phyloP scores from a whole-genome alignment of 92 coral and sea anemone genomes.

The Siderastrea radians region DNA sequence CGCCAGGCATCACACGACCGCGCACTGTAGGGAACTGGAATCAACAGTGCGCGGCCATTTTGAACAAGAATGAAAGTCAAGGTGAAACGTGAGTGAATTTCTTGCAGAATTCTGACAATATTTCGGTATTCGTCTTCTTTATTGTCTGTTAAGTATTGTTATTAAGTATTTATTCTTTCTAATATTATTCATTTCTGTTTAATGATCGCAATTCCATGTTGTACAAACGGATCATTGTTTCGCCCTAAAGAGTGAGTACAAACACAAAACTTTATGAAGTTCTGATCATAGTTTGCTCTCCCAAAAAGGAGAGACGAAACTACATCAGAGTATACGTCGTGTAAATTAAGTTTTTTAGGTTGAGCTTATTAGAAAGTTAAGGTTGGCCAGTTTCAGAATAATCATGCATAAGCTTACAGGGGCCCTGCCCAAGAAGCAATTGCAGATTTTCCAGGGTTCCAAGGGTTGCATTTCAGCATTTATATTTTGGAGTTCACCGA shows the following conservation, averaged over 20 bases:
- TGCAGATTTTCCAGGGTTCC: no score
- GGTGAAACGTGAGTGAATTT: constrained; percentile 65
- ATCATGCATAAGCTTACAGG: no score
- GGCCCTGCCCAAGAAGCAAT: no score
- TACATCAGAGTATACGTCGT: no score
- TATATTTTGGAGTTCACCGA: no score
- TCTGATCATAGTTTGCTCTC: no score
- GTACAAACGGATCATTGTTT: neutral
- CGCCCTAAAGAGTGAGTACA: constrained; percentile 20
- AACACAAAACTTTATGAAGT: neutral
- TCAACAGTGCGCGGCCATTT: constrained; percentile 42
- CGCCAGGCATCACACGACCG: constrained; percentile 7
- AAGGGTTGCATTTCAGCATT: no score
- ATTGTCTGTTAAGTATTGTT: neutral
- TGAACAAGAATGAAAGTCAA: constrained; percentile 69
- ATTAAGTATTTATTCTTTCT: neutral
- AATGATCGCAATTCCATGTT: neutral
- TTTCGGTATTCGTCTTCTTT: neutral
- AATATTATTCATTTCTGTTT: neutral
- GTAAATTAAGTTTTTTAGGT: no score
- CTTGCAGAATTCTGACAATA: neutral
- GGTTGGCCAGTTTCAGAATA: no score
- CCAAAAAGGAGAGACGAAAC: no score
- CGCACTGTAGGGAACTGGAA: constrained; percentile 1
- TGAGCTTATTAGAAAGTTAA: no score